Percentiles rank a stretch among this genome's conserved stretches.
Conservation (phyloP, 2,888 invertebrate species). For the Macrostomum cliftonense region DNA sequence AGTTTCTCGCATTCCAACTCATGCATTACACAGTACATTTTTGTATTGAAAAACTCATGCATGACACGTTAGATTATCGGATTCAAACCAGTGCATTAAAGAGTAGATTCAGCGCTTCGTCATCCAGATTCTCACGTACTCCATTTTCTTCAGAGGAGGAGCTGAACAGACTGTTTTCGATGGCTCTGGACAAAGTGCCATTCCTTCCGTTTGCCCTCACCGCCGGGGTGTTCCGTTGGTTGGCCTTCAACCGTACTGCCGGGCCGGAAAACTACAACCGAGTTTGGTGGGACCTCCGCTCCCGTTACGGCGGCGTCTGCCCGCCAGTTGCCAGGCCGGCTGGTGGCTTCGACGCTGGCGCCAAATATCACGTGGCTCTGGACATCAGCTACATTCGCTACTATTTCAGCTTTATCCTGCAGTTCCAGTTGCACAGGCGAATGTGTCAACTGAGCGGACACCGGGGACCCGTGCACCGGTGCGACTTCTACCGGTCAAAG, state of each 20-base stretch:
- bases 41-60: no score
- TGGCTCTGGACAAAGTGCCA: constrained; percentile 38
- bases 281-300: constrained; percentile 40
- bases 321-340: not conserved
- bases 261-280: constrained; percentile 26
- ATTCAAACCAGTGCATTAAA: no score
- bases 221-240: constrained; percentile 40
- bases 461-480: constrained; percentile 15
- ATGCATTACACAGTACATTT: no score
- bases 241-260: constrained; percentile 30
- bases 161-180: constrained; percentile 57
- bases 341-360: not conserved
- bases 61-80: no score
- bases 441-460: constrained; percentile 16
- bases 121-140: no score
- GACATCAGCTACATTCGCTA: constrained; percentile 14
- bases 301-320: not conserved
- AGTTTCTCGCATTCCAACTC: no score
- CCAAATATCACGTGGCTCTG: constrained; percentile 1
- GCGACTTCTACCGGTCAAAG: constrained; percentile 17
- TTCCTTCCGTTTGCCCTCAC: constrained; percentile 39
- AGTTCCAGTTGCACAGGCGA: constrained; percentile 20
- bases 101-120: no score
- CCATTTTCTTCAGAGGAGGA: constrained; percentile 56
- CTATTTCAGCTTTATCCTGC: constrained; percentile 18